Conservation (phyloP, 2,113 vertebrate genomes). For the Crocuta crocuta region DNA sequence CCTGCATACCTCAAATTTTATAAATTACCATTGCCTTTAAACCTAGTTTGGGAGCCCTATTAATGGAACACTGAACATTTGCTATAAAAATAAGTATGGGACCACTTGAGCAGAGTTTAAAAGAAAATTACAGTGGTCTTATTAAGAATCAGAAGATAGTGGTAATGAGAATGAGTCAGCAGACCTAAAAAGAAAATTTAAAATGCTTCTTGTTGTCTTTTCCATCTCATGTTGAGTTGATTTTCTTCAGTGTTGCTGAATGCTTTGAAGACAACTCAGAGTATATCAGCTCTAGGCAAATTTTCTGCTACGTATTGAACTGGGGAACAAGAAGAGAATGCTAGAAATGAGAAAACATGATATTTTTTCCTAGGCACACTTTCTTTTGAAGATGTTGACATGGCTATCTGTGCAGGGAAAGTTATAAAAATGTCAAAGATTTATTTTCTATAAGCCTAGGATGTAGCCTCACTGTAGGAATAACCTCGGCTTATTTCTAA, state of each 20-base stretch:
- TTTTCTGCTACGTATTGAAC: not conserved
- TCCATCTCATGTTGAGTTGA: not conserved
- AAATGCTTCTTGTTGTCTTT: not conserved
- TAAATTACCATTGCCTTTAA: not conserved
- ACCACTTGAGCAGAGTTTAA: not conserved
- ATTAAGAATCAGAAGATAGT: constrained; percentile 19
- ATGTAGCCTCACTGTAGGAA: not conserved
- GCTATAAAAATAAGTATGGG: constrained; percentile 46
- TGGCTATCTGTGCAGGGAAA: not conserved
- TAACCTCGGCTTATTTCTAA: not conserved
- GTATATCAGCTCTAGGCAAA: not conserved
- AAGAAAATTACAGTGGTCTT: constrained; percentile 47
- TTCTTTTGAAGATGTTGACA: not conserved
- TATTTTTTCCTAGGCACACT: not conserved
- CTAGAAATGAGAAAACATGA: not conserved
- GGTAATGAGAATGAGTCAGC: constrained; percentile 34
- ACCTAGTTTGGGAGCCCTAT: not conserved
- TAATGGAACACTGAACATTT: not conserved
- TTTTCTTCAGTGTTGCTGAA: not conserved
- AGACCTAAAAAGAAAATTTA: not conserved
- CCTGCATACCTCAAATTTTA: not conserved
- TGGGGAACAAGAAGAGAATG: not conserved
- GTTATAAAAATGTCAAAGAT: not conserved
- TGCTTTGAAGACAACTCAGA: not conserved
- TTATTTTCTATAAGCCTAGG: not conserved